Evolutionary conservation across 2,113 vertebrate species (phyloP).

Genomic region (Sitta europaea): DNA sequence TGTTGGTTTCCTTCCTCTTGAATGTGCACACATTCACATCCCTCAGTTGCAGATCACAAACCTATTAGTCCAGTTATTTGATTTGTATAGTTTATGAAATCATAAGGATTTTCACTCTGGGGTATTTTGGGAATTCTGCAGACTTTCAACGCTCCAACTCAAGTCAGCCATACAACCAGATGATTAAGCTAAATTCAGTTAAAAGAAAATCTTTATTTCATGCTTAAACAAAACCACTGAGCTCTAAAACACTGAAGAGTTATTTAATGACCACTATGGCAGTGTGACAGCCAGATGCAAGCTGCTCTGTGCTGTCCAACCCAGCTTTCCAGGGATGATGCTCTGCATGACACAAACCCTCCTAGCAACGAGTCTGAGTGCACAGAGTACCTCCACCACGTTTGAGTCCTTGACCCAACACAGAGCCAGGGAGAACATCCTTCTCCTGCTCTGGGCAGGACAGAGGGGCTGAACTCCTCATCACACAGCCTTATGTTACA

Average conservation of each 20-base stretch:
- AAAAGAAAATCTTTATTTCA: not conserved
- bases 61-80: not conserved
- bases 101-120: not conserved
- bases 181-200: not conserved
- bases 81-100: not conserved
- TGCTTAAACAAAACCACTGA: not conserved
- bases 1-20: not conserved
- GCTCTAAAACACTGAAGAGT: not conserved
- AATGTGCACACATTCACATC: not conserved
- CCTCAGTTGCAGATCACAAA: not conserved
- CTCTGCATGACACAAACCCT: not conserved
- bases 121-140: not conserved
- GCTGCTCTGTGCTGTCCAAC: not conserved
- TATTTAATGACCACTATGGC: not conserved
- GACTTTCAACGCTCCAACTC: not conserved
- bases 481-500: not conserved
- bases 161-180: not conserved
- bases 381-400: rapidly evolving
- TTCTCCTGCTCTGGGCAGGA: not conserved
- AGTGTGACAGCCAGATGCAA: not conserved
- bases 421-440: not conserved
- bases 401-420: not conserved
- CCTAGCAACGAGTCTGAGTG: not conserved
- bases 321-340: not conserved
- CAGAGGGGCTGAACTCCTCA: not conserved